A percentile compares a stretch with the other conserved stretches of the same genome.
Conservation (phyloP, 2,797 vertebrate species). For the Malacoctenus gilli region DNA sequence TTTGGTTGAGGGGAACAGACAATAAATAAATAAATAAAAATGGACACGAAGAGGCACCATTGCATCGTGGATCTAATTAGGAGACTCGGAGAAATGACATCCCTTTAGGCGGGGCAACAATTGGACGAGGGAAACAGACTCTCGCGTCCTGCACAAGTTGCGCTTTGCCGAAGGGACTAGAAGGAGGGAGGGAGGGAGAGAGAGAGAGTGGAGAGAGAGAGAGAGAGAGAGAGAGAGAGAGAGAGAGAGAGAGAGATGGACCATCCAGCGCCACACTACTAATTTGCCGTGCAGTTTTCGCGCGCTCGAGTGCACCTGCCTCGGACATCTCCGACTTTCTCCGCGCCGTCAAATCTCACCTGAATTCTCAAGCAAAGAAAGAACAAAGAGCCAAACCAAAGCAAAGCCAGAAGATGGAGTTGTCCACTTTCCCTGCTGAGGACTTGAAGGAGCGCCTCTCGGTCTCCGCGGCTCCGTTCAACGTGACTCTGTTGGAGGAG, state of each 20-base stretch:
- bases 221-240: slow-evolving; percentile 10
- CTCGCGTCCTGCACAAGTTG: too few species aligned
- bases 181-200: background rate
- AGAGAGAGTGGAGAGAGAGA: slow-evolving; percentile 6
- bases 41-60: slow-evolving; percentile 5
- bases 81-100: slow-evolving; percentile 23
- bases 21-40: background rate
- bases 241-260: slow-evolving; percentile 13
- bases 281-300: slow-evolving; percentile 23
- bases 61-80: slow-evolving; percentile 4
- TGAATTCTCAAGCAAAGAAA: too few species aligned
- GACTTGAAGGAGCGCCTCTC: slow-evolving; percentile 61
- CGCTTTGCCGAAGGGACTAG: slow-evolving; percentile 10
- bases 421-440: slow-evolving; percentile 67
- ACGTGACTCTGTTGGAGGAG: slow-evolving; percentile 73
- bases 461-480: slow-evolving; percentile 53
- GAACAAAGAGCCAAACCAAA: too few species aligned
- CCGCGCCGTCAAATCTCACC: background rate
- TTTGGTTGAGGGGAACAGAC: slow-evolving; percentile 1
- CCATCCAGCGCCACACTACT: slow-evolving; percentile 13
- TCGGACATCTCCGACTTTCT: slow-evolving; percentile 12
- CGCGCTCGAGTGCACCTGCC: slow-evolving; percentile 29
- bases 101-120: slow-evolving; percentile 1
- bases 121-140: slow-evolving; percentile 1
- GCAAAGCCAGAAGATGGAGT: slow-evolving; percentile 76